These are phyloP conservation scores for Muntiacus reevesi DNA, from an alignment of 2,113 vertebrate genomes.

Conservation along the genomic window DNA sequence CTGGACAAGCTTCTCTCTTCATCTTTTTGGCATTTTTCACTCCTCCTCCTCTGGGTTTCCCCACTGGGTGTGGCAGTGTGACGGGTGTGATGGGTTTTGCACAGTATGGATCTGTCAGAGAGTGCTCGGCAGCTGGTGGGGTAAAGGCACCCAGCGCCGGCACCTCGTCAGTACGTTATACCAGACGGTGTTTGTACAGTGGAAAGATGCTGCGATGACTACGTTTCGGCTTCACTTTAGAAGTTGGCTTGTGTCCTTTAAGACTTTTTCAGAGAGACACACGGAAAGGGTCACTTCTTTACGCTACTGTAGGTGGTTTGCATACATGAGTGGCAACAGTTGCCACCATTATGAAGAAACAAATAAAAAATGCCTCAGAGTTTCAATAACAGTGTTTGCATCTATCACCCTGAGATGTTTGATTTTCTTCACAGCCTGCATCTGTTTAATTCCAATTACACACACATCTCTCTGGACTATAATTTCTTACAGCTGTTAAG, in stretches of 20 bases:
- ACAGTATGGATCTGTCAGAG: rapidly evolving
- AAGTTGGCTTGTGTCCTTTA: not conserved
- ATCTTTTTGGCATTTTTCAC: not conserved
- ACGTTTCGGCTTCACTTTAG: not conserved
- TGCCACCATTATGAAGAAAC: not conserved
- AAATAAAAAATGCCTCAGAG: not conserved
- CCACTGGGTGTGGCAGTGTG: not conserved
- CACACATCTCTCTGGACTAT: conserved; percentile 21
- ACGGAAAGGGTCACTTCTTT: not conserved
- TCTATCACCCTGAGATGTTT: conserved; percentile 41
- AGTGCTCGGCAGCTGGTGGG: rapidly evolving
- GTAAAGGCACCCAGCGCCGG: rapidly evolving
- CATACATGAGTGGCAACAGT: not conserved
- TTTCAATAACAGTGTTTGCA: conserved; percentile 49
- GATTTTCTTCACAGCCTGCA: conserved; percentile 22
- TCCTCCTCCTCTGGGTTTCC: rapidly evolving
- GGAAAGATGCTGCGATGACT: not conserved
- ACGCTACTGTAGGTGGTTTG: not conserved
- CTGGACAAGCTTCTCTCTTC: not conserved
- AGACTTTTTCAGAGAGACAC: not conserved
- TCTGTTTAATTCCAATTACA: conserved; percentile 27
- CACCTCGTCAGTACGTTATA: rapidly evolving
- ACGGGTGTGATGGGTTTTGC: not conserved
- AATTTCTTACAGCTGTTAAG: conserved; percentile 54
- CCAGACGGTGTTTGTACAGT: not conserved